Evolutionary conservation across 2,888 invertebrate genomes (phyloP).

Genomic region (Pediacus dermestoides): DNA sequence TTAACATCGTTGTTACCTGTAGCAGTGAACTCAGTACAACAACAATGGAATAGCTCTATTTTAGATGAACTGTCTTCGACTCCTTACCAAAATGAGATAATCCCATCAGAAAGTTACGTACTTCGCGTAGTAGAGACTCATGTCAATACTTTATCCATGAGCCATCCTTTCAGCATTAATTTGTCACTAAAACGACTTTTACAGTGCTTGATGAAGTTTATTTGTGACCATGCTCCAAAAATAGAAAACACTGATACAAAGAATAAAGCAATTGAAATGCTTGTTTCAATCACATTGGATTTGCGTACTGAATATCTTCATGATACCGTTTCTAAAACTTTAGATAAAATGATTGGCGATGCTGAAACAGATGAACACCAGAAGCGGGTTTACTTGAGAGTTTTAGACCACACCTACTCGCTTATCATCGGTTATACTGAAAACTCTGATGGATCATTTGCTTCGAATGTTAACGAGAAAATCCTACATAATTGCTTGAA

Average conservation of each 20-base stretch:
- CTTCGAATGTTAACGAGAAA: constrained; percentile 55
- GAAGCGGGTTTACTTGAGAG: constrained; percentile 59
- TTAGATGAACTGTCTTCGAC: constrained; percentile 62
- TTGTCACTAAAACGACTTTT: constrained; percentile 63
- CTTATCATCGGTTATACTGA: constrained; percentile 62
- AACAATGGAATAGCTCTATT: constrained; percentile 59
- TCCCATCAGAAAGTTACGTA: constrained; percentile 80
- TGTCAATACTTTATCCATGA: constrained; percentile 61
- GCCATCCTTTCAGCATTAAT: constrained; percentile 57
- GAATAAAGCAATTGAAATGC: constrained; percentile 62
- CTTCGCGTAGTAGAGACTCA: constrained; percentile 70
- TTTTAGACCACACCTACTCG: constrained; percentile 65
- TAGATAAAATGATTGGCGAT: constrained; percentile 63
- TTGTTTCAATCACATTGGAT: constrained; percentile 75
- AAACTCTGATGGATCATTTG: background rate
- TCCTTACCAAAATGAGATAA: constrained; percentile 70
- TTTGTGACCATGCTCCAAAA: constrained; percentile 59
- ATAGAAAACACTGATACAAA: constrained; percentile 63
- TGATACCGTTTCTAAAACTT: constrained; percentile 59
- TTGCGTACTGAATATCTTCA: constrained; percentile 71
- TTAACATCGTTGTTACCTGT: constrained; percentile 56
- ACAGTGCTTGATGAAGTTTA: constrained; percentile 62
- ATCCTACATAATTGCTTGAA: constrained; percentile 67
- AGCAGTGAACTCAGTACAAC: constrained; percentile 56
- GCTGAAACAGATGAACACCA: constrained; percentile 64